Conservation (phyloP, 2,797 vertebrate genomes). For the Urophycis tenuis region DNA sequence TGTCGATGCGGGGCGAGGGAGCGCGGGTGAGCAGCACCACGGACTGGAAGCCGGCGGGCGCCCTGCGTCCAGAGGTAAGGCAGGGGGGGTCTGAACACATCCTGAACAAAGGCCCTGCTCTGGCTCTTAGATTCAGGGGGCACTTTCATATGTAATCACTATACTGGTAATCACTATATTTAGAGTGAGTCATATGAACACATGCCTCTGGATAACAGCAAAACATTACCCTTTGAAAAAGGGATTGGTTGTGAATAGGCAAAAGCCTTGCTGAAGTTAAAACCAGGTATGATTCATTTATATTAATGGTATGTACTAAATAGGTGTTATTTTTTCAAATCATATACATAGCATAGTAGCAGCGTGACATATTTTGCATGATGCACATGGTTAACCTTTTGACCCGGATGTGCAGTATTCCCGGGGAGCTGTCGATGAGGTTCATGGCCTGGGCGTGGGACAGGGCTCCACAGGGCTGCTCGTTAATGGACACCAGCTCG, state of each 20-base stretch:
- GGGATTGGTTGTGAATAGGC: too few species aligned
- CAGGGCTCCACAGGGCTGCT: slow-evolving; percentile 78
- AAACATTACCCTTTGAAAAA: too few species aligned
- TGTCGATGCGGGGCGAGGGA: slow-evolving; percentile 77
- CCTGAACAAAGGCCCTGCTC: neutral
- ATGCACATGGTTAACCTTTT: slow-evolving; percentile 75
- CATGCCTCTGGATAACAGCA: neutral
- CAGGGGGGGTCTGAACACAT: neutral
- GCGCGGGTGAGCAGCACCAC: slow-evolving; percentile 74
- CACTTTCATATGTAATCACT: neutral
- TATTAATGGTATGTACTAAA: neutral
- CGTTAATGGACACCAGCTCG: slow-evolving; percentile 88
- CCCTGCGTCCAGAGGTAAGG: slow-evolving; percentile 51
- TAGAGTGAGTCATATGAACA: neutral
- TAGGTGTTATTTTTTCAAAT: neutral
- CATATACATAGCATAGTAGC: neutral
- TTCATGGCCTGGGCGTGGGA: slow-evolving; percentile 94
- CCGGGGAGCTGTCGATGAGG: slow-evolving; percentile 84
- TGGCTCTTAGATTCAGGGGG: too few species aligned
- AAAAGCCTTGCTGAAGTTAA: too few species aligned
- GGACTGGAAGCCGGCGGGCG: slow-evolving; percentile 73
- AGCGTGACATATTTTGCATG: neutral
- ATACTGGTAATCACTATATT: neutral
- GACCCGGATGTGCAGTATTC: slow-evolving; percentile 79
- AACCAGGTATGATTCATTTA: neutral